A percentile compares a stretch with the other conserved stretches of the same genome.
phyloP scores from a whole-genome alignment of 2,113 vertebrate genomes.

The Alexandromys fortis region DNA sequence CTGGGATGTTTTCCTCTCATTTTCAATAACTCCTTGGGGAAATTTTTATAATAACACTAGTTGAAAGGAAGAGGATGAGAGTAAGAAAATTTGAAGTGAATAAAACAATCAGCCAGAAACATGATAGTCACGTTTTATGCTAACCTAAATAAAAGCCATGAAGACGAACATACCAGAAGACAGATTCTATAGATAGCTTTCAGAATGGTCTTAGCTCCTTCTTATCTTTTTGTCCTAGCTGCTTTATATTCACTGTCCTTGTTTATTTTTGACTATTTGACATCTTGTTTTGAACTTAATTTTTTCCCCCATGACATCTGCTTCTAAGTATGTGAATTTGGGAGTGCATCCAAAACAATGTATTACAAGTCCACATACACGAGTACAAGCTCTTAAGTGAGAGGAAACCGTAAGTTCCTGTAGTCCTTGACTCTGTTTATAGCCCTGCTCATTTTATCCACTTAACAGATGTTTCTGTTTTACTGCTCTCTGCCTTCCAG shows the following conservation, averaged over 20 bases:
- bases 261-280: conserved; percentile 9
- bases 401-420: neutral
- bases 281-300: neutral
- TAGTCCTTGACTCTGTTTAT: neutral
- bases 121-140: neutral
- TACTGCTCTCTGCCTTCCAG: neutral
- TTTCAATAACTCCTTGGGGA: conserved; percentile 56
- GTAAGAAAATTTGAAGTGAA: neutral
- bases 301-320: conserved; percentile 5
- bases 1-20: conserved; percentile 60
- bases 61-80: neutral
- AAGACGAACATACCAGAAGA: neutral
- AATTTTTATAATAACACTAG: conserved; percentile 41
- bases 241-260: neutral
- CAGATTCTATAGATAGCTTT: neutral
- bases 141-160: neutral
- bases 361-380: neutral
- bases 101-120: neutral
- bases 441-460: neutral
- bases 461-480: neutral
- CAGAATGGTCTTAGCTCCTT: neutral
- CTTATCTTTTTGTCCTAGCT: neutral
- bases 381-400: neutral
- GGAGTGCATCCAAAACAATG: neutral
- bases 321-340: neutral